phyloP scores from a whole-genome alignment of 2,888 invertebrate genomes.

The Agrotis puta region DNA sequence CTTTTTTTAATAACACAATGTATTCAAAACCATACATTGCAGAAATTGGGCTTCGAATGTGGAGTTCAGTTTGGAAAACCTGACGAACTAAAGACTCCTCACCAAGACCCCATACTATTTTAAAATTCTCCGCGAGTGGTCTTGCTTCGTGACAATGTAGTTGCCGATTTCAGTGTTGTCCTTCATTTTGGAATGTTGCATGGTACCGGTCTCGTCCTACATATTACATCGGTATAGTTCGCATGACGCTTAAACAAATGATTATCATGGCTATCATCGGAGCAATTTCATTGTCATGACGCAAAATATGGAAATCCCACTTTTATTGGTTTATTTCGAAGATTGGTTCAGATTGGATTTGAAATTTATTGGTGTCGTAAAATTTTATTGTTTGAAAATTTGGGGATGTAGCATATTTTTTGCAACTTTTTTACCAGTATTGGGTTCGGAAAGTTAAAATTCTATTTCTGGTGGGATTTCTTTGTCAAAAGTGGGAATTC shows the following conservation, averaged over 20 bases:
- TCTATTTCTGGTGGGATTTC: slow-evolving; percentile 27
- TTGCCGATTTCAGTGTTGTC: slow-evolving; percentile 87
- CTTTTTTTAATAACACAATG: too few relatives aligned
- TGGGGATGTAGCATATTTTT: slow-evolving; percentile 15
- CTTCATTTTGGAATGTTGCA: slow-evolving; percentile 88
- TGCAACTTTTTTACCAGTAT: background rate
- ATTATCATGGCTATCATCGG: slow-evolving; percentile 89
- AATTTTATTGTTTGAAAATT: background rate
- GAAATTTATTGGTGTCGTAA: slow-evolving; percentile 4
- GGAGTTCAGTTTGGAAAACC: background rate
- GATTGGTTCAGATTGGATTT: slow-evolving; percentile 8
- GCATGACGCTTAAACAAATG: slow-evolving; percentile 84
- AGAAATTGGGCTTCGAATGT: background rate
- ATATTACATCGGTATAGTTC: slow-evolving; percentile 75
- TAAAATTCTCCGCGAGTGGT: slow-evolving; percentile 76
- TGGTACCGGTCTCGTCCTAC: slow-evolving; percentile 75
- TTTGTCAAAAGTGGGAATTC: slow-evolving; percentile 68
- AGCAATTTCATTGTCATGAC: slow-evolving; percentile 91
- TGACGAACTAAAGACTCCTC: slow-evolving; percentile 60
- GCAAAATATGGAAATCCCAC: slow-evolving; percentile 87
- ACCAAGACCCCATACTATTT: slow-evolving; percentile 61
- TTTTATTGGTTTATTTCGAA: slow-evolving; percentile 55
- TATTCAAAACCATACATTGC: background rate
- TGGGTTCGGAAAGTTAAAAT: slow-evolving; percentile 2
- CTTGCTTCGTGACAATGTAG: slow-evolving; percentile 91